Evolutionary conservation across 2,797 vertebrate genomes (phyloP), one percentile per base, ranked within the genome.

Genomic region (Protosalanx chinensis): DNA sequence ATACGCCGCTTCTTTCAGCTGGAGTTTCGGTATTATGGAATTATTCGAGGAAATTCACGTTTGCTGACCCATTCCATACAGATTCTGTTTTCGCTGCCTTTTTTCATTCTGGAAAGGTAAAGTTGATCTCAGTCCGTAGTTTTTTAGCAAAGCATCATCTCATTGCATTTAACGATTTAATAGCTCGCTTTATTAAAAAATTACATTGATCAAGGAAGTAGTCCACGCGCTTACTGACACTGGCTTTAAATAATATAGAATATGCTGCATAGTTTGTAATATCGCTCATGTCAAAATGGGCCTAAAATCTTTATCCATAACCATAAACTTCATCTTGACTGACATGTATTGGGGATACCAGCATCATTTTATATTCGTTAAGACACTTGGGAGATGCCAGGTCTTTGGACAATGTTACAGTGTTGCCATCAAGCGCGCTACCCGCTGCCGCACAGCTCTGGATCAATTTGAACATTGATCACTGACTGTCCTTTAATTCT

Each of bases 21-120:
- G 87, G 88, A 90, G 73, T 86, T 84, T 87, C 86, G 64, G 72
- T 73, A 75, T 75, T 85, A 93, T 93, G 93, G 92, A 92, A 87
- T 93, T 93, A 93, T 82, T 83, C 76, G 76, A 84, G 84, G 90
- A 89, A 84, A 81, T 86, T 67, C 84, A 87, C 82, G 81, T 32
- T 72, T 78, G 80, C 79, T 93, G 89, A 93, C 78, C 84, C 80
- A 82, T 74, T 85, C 88, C 66, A 51, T 64, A 74, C n/a, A 74
- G 37, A 75, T n/a, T 61, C 63, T 68, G 64, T 0, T 62, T 62
- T 72, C 77, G 79, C 75, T 78, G 82, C 82, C 70, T 68, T 75
- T 75, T 60, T 79, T 68, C 71, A 70, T 10, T 67, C 67, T 78
- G 71, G 67, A 67, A 86, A 93, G 92, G 92, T 93, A 92, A 90